These are phyloP conservation scores for Mesorhabditis belari DNA, from an alignment of 2,888 invertebrate species.

Conservation along the genomic window DNA sequence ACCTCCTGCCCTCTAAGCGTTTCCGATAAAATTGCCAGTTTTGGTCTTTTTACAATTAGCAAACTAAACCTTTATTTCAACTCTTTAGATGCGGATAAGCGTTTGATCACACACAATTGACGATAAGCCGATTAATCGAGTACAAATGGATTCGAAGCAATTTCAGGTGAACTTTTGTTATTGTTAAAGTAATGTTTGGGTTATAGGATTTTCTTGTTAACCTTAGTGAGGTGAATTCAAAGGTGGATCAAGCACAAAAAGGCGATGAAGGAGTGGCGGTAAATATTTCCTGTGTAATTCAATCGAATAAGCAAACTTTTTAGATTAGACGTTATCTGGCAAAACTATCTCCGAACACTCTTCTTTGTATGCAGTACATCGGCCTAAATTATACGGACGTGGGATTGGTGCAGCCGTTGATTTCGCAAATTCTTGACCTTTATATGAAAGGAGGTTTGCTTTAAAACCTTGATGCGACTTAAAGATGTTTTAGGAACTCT, in stretches of 20 bases:
- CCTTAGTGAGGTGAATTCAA: background rate
- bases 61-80: no score
- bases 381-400: constrained; percentile 45
- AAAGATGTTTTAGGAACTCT: constrained; percentile 31
- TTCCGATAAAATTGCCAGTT: no score
- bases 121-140: no score
- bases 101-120: no score
- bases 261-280: background rate
- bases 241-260: background rate
- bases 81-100: no score
- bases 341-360: constrained; percentile 19
- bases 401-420: constrained; percentile 40
- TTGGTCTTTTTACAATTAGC: no score
- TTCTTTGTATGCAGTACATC: constrained; percentile 36
- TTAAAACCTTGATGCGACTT: background rate
- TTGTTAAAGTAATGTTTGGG: background rate
- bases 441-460: constrained; percentile 44
- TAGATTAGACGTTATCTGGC: background rate
- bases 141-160: background rate
- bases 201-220: background rate
- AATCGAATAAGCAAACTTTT: background rate
- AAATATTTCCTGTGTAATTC: no score
- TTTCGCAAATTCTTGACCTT: constrained; percentile 45
- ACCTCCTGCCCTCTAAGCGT: no score
- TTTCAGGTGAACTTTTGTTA: background rate